phyloP scores from a whole-genome alignment of 2,888 invertebrate species.

The Malachius bipustulatus region DNA sequence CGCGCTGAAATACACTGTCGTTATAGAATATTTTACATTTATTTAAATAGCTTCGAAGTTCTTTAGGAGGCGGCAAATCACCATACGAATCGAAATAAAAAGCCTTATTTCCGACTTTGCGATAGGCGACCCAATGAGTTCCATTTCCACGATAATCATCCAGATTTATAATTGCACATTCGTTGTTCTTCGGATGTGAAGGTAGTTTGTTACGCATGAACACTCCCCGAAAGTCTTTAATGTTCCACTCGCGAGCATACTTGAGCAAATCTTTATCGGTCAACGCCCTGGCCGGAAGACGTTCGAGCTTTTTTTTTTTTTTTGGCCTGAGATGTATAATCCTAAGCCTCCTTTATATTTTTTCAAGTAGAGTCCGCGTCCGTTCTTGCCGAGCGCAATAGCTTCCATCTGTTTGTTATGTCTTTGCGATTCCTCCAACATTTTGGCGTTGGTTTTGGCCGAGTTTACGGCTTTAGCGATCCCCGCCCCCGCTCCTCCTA shows the following conservation, averaged over 20 bases:
- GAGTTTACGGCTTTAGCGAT: background rate
- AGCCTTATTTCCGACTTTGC: slow-evolving; percentile 7
- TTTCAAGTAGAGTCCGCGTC: slow-evolving; percentile 6
- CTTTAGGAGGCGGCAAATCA: slow-evolving; percentile 8
- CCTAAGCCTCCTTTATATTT: slow-evolving; percentile 7
- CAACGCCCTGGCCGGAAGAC: background rate
- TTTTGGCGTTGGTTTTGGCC: background rate
- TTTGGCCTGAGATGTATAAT: background rate
- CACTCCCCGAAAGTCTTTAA: slow-evolving; percentile 8
- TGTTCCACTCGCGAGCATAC: slow-evolving; percentile 3
- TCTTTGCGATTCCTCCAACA: no score
- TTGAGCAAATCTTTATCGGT: background rate
- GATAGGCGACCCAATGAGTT: slow-evolving; percentile 12
- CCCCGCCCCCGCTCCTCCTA: slow-evolving; percentile 3
- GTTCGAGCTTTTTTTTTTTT: background rate
- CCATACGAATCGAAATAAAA: slow-evolving; percentile 10
- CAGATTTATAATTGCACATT: slow-evolving; percentile 11
- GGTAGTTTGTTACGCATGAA: slow-evolving; percentile 9
- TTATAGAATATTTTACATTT: slow-evolving; percentile 9
- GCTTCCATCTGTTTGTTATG: no score
- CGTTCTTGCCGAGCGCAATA: no score
- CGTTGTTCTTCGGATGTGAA: background rate
- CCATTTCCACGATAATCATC: slow-evolving; percentile 7
- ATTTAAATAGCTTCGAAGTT: slow-evolving; percentile 9
- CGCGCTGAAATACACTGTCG: background rate